These are phyloP conservation scores for Metopolophium dirhodum DNA, from an alignment of 1,140 invertebrate genomes.

Conservation along the genomic window DNA sequence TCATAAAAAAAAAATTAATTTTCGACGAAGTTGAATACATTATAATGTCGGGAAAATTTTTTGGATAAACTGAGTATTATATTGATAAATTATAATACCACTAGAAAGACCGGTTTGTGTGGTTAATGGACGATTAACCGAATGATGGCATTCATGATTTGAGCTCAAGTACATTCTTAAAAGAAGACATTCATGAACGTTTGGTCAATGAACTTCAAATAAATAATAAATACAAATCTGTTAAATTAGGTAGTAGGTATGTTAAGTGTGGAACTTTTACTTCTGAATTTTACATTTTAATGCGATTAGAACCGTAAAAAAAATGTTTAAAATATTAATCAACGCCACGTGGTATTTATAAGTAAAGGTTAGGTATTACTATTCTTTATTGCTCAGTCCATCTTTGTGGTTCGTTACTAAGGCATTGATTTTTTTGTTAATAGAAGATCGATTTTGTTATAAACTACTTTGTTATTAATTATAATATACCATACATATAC, in stretches of 20 bases:
- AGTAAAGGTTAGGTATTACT: not conserved
- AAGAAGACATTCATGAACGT: not conserved
- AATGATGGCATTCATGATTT: not conserved
- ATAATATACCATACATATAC: not conserved
- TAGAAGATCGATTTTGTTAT: not conserved
- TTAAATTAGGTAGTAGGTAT: not conserved
- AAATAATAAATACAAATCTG: not conserved
- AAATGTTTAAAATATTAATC: not conserved
- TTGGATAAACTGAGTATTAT: conserved; percentile 27
- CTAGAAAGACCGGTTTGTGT: conserved; percentile 42
- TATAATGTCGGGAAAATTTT: conserved; percentile 1
- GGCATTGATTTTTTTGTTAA: not conserved
- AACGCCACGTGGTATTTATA: not conserved
- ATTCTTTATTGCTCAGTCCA: not conserved
- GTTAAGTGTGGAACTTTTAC: not conserved
- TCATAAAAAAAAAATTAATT: not conserved
- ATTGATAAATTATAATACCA: conserved; percentile 16
- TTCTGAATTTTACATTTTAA: not conserved
- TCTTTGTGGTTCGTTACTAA: not conserved
- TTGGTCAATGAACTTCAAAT: not conserved
- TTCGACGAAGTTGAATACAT: conserved; percentile 11
- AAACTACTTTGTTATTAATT: not conserved
- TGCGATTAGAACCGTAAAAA: not conserved
- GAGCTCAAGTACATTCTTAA: not conserved
- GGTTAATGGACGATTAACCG: conserved; percentile 36